Conservation (phyloP, 2,888 invertebrate species). For the Brachypalpus laphriformis region DNA sequence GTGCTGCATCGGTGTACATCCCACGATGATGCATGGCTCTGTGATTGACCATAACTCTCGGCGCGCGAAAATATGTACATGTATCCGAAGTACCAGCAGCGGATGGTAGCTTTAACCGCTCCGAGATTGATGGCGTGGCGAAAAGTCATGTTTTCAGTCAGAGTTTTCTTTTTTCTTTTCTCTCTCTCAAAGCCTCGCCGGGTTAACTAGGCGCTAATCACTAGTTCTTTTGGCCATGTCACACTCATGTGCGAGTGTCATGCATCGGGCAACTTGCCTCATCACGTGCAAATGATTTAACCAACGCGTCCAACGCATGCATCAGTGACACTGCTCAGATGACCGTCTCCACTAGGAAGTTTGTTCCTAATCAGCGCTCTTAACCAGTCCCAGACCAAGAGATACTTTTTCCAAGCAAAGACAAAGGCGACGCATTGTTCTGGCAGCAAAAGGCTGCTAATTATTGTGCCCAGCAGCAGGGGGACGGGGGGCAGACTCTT, state of each 20-base stretch:
- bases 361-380: conserved; percentile 67
- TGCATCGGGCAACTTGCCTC: conserved; percentile 67
- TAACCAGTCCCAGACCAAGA: conserved; percentile 61
- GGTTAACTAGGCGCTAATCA: conserved; percentile 72
- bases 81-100: conserved; percentile 4
- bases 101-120: conserved; percentile 48
- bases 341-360: conserved; percentile 71
- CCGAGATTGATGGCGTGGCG: conserved; percentile 67
- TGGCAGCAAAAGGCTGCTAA: conserved; percentile 55
- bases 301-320: conserved; percentile 55
- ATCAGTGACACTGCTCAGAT: conserved; percentile 68
- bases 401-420: conserved; percentile 23
- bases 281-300: conserved; percentile 73
- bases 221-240: conserved; percentile 53
- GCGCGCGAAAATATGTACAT: conserved; percentile 63
- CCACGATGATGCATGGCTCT: conserved; percentile 69
- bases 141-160: conserved; percentile 56
- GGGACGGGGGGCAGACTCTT: conserved; percentile 51
- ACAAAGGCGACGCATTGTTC: conserved; percentile 72
- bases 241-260: conserved; percentile 74
- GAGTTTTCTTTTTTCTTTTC: no score
- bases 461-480: conserved; percentile 23
- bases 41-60: conserved; percentile 72
- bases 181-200: conserved; percentile 7
- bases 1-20: conserved; percentile 52